Evolutionary conservation across 1,140 invertebrate species (phyloP).

Genomic region (Euglossa dilemma): DNA sequence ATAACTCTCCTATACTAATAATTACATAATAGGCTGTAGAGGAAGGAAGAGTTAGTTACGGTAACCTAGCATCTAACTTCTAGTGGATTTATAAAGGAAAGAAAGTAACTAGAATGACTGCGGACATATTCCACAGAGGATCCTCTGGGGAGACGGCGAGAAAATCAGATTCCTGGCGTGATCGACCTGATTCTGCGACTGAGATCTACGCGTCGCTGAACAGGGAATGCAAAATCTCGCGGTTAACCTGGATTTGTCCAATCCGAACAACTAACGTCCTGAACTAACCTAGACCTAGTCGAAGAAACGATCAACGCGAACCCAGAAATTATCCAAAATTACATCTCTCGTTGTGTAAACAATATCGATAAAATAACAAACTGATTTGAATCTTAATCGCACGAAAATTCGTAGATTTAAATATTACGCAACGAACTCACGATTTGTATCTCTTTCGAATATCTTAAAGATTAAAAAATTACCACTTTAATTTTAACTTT

Average conservation of each 20-base stretch:
- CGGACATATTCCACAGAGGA: background rate
- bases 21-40: too few relatives aligned
- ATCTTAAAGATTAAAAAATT: background rate
- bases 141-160: background rate
- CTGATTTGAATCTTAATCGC: background rate
- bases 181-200: slow-evolving; percentile 8
- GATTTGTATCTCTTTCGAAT: background rate
- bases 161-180: slow-evolving; percentile 16
- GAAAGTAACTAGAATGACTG: background rate
- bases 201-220: background rate
- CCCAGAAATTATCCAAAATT: background rate
- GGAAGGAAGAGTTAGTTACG: too few relatives aligned
- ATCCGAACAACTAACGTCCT: background rate
- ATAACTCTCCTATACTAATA: too few relatives aligned
- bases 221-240: slow-evolving; percentile 7
- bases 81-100: background rate
- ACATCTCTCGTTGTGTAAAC: too few relatives aligned
- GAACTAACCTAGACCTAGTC: background rate
- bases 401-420: background rate
- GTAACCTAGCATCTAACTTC: background rate
- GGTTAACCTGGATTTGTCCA: slow-evolving; percentile 6
- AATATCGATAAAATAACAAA: background rate
- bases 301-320: background rate
- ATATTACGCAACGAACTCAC: background rate
- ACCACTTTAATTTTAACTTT: background rate